Evolutionary conservation across 1,140 invertebrate species (phyloP).

Genomic region (Hyles euphorbiae): DNA sequence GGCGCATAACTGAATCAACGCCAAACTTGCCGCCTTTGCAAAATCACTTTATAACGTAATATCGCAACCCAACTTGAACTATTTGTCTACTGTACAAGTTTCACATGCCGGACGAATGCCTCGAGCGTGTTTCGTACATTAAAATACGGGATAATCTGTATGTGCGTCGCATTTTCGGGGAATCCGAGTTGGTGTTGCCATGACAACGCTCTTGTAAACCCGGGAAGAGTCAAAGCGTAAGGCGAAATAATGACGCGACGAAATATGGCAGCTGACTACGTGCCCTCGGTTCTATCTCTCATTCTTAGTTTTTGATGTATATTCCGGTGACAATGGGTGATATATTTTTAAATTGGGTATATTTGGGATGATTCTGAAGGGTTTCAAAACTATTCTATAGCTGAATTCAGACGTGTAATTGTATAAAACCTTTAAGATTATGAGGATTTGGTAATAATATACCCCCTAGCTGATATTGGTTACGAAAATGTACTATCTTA

Average conservation of each 20-base stretch:
- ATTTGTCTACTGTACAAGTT: conserved; percentile 60
- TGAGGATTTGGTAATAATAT: too few species aligned
- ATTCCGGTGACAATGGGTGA: too few species aligned
- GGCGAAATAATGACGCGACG: conserved; percentile 51
- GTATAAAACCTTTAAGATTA: too few species aligned
- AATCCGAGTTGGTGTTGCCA: conserved; percentile 47
- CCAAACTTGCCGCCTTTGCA: conserved; percentile 35
- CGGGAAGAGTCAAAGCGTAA: conserved; percentile 42
- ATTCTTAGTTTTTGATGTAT: conserved; percentile 4
- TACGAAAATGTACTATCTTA: too few species aligned
- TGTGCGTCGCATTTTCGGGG: conserved; percentile 41
- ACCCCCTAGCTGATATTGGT: too few species aligned
- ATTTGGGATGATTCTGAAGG: too few species aligned
- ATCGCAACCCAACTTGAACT: conserved; percentile 56
- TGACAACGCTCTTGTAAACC: conserved; percentile 42
- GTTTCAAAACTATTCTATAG: too few species aligned
- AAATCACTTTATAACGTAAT: conserved; percentile 53
- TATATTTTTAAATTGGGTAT: too few species aligned
- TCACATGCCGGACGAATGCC: conserved; percentile 46
- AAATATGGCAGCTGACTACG: conserved; percentile 39
- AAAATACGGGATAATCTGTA: conserved; percentile 49
- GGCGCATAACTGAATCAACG: conserved; percentile 27
- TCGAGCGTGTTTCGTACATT: conserved; percentile 42
- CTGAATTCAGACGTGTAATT: too few species aligned
- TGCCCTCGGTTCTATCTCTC: conserved; percentile 2